Percentiles rank a stretch among this genome's conserved stretches.
Conservation (phyloP, 2,113 vertebrate species). For the Peucedramus taeniatus region DNA sequence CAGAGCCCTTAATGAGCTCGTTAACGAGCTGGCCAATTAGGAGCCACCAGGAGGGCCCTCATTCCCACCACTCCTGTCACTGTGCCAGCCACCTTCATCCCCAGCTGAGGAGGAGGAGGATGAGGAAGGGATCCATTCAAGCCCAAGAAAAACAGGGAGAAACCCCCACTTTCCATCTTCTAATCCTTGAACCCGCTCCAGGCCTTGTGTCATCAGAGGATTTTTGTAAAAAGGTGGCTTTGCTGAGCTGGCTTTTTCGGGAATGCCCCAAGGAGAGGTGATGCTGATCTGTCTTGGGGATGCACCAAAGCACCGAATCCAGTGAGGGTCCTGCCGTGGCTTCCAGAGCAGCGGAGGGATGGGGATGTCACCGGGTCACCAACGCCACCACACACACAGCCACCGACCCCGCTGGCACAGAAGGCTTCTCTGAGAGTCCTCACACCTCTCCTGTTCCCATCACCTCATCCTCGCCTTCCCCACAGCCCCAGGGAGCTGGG, state of each 20-base stretch:
- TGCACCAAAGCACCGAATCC: background rate
- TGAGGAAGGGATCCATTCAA: background rate
- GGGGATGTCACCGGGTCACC: background rate
- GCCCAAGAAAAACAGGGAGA: background rate
- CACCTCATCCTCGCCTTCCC: rapidly evolving
- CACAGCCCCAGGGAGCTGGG: background rate
- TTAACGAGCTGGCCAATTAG: constrained; percentile 4
- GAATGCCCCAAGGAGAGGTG: background rate
- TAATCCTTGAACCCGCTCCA: background rate
- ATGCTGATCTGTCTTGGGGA: rapidly evolving
- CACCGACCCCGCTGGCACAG: background rate
- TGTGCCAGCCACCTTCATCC: background rate
- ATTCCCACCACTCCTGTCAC: background rate
- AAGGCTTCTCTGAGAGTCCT: background rate
- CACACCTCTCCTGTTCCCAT: background rate
- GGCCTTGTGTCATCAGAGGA: background rate
- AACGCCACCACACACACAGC: background rate
- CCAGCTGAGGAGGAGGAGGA: background rate
- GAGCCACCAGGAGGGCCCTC: background rate
- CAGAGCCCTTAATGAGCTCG: background rate
- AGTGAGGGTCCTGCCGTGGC: background rate
- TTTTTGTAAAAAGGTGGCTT: background rate
- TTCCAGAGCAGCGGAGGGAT: rapidly evolving
- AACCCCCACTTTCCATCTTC: background rate
- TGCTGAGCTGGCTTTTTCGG: background rate